Percentiles rank a stretch among this genome's conserved stretches.
These are phyloP conservation scores for Syngnathus acus DNA, from an alignment of 2,797 vertebrate genomes.

Conservation along the genomic window DNA sequence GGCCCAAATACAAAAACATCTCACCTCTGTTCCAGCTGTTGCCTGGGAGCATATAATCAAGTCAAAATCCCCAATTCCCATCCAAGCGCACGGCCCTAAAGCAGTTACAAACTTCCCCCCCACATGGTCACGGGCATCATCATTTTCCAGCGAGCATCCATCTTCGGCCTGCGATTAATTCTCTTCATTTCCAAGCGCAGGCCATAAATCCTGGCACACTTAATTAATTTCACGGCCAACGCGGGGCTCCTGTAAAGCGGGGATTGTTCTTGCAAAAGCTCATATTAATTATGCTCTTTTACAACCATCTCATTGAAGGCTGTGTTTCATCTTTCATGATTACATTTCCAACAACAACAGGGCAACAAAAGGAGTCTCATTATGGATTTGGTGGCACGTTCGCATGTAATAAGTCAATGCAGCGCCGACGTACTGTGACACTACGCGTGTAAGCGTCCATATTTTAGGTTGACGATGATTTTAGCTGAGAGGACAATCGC, in stretches of 20 bases:
- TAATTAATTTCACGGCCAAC: conserved; percentile 99
- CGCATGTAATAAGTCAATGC: conserved; percentile 65
- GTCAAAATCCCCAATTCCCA: conserved; percentile 62
- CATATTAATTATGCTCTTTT: conserved; percentile 99
- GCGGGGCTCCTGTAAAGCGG: conserved; percentile 91
- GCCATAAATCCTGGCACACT: conserved; percentile 99
- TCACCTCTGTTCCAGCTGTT: conserved; percentile 69
- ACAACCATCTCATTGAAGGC: conserved; percentile 98
- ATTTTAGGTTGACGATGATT: conserved; percentile 60
- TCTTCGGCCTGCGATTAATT: conserved; percentile 97
- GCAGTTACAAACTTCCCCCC: conserved; percentile 85
- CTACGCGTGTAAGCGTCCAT: conserved; percentile 15
- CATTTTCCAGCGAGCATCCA: conserved; percentile 96
- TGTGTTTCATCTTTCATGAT: conserved; percentile 99
- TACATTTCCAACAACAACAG: conserved; percentile 90
- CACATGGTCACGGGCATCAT: conserved; percentile 85
- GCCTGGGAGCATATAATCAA: conserved; percentile 70
- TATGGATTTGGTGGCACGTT: conserved; percentile 77
- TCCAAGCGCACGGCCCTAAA: conserved; percentile 75
- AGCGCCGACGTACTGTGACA: conserved; percentile 28
- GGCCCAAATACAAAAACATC: conserved; percentile 59
- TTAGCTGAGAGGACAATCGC: conserved; percentile 50
- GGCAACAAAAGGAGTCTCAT: conserved; percentile 88
- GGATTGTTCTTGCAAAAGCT: conserved; percentile 99
- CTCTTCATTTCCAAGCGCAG: conserved; percentile 90